Base-by-base conservation (phyloP, 1,140 invertebrate species). In the Drosophila willistoni region DNA sequence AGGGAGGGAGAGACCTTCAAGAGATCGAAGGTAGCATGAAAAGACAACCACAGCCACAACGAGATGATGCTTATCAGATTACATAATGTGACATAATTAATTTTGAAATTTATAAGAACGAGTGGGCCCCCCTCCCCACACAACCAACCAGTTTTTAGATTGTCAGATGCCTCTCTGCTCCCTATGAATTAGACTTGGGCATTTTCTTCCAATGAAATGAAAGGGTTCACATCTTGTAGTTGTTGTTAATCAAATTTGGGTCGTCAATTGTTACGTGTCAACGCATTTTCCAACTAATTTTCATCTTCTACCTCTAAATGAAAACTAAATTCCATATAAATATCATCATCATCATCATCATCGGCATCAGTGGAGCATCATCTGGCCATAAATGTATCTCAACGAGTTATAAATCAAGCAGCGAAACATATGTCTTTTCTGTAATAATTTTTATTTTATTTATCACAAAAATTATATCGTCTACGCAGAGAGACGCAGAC, bases 61-160 rank as follows among this genome's bases (percentile, higher is more conserved):
- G 63, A 80, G 79, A 54, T 60, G 44, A 51, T 68, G 70, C 81
- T 89, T 90, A 91, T 91, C 89, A 89, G 90, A 91, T 91, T 91
- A 91, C 89, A 85, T 91, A 91, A 91, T 91, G 84, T 91, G 89
- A 91, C 84, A 91, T 91, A 91, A 91, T 91, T 89, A 91, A 89
- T 91, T 90, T 90, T 59, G 68, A 74, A 73, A 72, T 70, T 79
- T 78, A 78, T 78, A 59, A 71, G 63, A 77, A 72, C 64, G 12
- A 34, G 33, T 13, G 36, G 12, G 3, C 12, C 34, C 10, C 34
- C 34, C 42, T 17, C 2, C n/a, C n/a, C 6, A 0, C 44, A 51
- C 10, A 19, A 4, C 44, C 17, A 51, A 51, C 44, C 44, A 51
- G 44, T 51, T 51, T 51, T 19, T 10, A 14, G 13, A 14, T 47